These are phyloP conservation scores for Norana najaformis DNA, from an alignment of 2,888 invertebrate genomes.

Conservation along the genomic window DNA sequence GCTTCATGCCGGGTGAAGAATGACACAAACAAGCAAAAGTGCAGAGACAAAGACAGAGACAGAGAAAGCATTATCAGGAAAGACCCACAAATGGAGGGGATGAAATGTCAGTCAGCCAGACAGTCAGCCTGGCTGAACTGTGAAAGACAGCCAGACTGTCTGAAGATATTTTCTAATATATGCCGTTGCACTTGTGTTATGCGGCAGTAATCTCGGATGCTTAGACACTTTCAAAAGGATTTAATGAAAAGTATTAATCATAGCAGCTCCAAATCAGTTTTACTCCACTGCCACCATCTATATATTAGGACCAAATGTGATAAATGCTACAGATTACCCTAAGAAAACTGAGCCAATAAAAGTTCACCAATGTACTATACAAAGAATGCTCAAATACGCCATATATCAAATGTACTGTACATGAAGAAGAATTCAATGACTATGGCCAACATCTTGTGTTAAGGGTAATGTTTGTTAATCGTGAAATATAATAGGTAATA, in stretches of 20 bases:
- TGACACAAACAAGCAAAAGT: slow-evolving; percentile 22
- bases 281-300: neutral
- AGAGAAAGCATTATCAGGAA: neutral
- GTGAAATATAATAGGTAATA: no score
- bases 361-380: no score
- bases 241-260: neutral
- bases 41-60: neutral
- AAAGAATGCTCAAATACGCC: no score
- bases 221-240: no score
- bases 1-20: neutral
- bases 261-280: neutral
- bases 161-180: neutral
- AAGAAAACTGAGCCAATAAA: no score
- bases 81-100: neutral
- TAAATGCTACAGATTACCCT: neutral
- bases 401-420: no score
- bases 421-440: no score
- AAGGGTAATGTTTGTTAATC: no score
- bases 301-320: neutral
- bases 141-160: neutral
- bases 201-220: neutral
- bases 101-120: neutral
- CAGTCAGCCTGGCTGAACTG: neutral
- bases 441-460: no score
- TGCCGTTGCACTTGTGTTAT: neutral